Conservation (phyloP, 2,797 vertebrate species). For the Eremophila alpestris region DNA sequence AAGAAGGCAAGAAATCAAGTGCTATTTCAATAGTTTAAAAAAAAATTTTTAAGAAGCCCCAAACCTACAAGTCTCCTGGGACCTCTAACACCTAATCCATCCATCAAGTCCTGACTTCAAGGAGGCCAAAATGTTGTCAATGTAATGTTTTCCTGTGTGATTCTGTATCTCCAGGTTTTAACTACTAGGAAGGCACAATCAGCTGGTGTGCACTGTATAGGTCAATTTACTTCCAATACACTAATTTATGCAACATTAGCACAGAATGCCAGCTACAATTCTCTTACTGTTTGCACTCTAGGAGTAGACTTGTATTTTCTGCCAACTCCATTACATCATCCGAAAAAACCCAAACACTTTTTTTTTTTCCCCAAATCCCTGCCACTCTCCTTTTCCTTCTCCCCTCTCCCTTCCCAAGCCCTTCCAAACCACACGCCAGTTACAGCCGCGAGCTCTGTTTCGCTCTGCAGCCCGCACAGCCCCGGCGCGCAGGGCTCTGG, state of each 20-base stretch:
- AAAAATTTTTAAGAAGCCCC: not conserved
- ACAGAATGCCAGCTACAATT: slow-evolving; percentile 72
- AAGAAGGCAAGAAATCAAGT: not conserved
- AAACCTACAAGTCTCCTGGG: not conserved
- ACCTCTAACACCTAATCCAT: not conserved
- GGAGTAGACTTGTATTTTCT: slow-evolving; percentile 71
- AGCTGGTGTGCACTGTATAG: not conserved
- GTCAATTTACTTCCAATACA: slow-evolving; percentile 66
- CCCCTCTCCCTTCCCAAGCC: not conserved
- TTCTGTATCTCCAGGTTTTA: slow-evolving; percentile 9
- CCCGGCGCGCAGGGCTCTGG: slow-evolving; percentile 31
- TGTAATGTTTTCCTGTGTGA: not conserved
- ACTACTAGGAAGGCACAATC: slow-evolving; percentile 31
- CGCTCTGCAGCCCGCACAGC: not conserved
- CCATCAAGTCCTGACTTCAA: not conserved
- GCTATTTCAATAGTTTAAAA: not conserved
- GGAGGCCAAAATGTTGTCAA: not conserved
- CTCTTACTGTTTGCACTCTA: slow-evolving; percentile 72
- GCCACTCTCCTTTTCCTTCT: slow-evolving; percentile 33
- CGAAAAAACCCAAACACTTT: slow-evolving; percentile 73
- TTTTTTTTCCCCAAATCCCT: not conserved
- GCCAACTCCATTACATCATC: slow-evolving; percentile 77
- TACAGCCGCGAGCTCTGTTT: not conserved
- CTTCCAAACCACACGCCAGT: not conserved
- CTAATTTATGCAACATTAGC: slow-evolving; percentile 72